phyloP scores from a whole-genome alignment of 2,113 vertebrate species.

The Caracal caracal region DNA sequence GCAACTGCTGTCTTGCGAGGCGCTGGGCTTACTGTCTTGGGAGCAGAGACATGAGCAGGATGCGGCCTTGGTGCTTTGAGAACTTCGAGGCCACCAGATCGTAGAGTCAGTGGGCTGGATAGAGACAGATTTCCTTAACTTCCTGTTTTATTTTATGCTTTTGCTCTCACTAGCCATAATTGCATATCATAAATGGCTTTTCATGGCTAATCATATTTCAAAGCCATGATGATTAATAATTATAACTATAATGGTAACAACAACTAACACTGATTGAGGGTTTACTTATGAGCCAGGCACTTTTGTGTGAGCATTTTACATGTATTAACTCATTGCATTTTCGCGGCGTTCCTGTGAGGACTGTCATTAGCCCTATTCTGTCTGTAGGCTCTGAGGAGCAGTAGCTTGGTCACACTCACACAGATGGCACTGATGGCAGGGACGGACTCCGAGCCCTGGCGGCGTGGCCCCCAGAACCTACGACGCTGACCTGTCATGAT shows the following conservation, averaged over 20 bases:
- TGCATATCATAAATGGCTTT: background rate
- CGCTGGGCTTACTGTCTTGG: background rate
- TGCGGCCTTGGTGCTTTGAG: background rate
- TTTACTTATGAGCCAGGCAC: background rate
- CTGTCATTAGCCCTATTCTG: background rate
- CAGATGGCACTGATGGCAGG: background rate
- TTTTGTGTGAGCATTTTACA: background rate
- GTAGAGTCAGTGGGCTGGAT: no score
- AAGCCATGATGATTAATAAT: constrained; percentile 3
- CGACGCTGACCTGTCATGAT: background rate
- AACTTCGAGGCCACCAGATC: background rate
- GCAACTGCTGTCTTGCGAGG: background rate
- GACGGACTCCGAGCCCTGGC: background rate
- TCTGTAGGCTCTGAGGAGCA: background rate
- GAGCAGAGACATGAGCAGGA: background rate
- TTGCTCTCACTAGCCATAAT: background rate
- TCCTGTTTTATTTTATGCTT: background rate
- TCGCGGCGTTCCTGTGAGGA: background rate
- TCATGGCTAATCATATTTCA: constrained; percentile 20
- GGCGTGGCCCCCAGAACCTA: background rate
- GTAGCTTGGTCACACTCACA: rapidly evolving
- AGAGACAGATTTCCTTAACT: background rate
- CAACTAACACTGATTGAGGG: background rate
- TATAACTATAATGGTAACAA: background rate
- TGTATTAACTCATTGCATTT: background rate